These are phyloP conservation scores for Nyleta sp. DNA, from an alignment of 2,888 invertebrate genomes.

Conservation along the genomic window DNA sequence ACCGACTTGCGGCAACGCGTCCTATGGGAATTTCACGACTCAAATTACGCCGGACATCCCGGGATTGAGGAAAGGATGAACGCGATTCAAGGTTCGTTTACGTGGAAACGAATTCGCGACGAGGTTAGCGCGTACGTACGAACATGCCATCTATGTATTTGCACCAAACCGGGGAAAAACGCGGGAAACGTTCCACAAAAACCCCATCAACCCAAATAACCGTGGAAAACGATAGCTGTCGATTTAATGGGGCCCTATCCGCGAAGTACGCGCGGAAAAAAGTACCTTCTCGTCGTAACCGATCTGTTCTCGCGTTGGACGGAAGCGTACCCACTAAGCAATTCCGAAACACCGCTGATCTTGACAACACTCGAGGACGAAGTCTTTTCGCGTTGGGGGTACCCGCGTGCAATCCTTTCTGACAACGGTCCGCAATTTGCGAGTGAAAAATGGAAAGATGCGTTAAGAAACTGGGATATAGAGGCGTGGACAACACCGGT, in stretches of 20 bases:
- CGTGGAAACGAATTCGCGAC: slow-evolving; percentile 23
- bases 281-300: slow-evolving; percentile 23
- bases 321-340: slow-evolving; percentile 6
- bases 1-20: slow-evolving; percentile 5
- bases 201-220: slow-evolving; percentile 16
- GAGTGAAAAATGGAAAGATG: not conserved
- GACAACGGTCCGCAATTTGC: slow-evolving; percentile 29
- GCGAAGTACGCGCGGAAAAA: slow-evolving; percentile 20
- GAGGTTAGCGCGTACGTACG: slow-evolving; percentile 30
- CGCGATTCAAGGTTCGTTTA: slow-evolving; percentile 7
- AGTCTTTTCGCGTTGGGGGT: slow-evolving; percentile 11
- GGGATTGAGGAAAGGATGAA: slow-evolving; percentile 14
- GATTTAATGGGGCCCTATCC: slow-evolving; percentile 31
- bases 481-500: slow-evolving; percentile 36
- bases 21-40: slow-evolving; percentile 27
- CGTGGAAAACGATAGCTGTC: slow-evolving; percentile 25
- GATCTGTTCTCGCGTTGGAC: slow-evolving; percentile 39
- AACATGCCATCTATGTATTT: slow-evolving; percentile 7
- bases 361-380: not conserved
- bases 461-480: slow-evolving; percentile 1
- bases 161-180: slow-evolving; percentile 24
- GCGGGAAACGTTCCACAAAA: not conserved
- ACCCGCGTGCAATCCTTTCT: not conserved
- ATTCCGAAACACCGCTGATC: slow-evolving; percentile 7
- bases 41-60: slow-evolving; percentile 18